Percentiles rank a stretch among this genome's conserved stretches.
phyloP scores from a whole-genome alignment of 2,797 vertebrate species.

The Takifugu ocellatus region DNA sequence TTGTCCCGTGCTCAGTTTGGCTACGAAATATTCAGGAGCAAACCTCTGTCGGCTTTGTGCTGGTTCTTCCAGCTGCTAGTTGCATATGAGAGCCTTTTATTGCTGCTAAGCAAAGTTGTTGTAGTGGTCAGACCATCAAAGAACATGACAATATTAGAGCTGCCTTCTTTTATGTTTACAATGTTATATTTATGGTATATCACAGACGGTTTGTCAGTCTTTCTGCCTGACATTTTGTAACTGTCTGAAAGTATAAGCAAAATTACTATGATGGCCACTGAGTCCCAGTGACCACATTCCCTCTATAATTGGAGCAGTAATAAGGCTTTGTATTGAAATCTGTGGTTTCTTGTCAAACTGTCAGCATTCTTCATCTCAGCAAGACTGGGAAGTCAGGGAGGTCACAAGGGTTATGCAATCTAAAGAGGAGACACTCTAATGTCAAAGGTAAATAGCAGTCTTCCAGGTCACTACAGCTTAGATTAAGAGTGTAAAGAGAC shows the following conservation, averaged over 20 bases:
- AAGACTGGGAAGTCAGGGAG: slow-evolving; percentile 11
- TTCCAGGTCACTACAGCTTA: slow-evolving; percentile 32
- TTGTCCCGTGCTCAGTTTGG: background rate
- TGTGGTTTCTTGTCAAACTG: slow-evolving; percentile 44
- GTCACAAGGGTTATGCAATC: slow-evolving; percentile 39
- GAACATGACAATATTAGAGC: background rate
- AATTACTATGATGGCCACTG: slow-evolving; percentile 11
- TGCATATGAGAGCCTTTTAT: background rate
- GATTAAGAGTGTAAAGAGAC: slow-evolving; percentile 30
- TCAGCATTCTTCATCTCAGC: slow-evolving; percentile 38
- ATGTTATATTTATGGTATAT: background rate
- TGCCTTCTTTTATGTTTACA: background rate
- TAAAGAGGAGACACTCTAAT: slow-evolving; percentile 41
- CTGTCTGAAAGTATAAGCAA: slow-evolving; percentile 7
- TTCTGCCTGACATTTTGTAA: background rate
- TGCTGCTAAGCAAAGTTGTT: background rate
- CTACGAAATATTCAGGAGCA: background rate
- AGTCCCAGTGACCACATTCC: slow-evolving; percentile 29
- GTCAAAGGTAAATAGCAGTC: slow-evolving; percentile 52
- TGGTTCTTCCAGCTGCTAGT: background rate
- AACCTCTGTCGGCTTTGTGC: background rate
- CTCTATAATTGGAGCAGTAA: slow-evolving; percentile 30
- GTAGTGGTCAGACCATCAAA: background rate
- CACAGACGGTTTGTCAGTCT: background rate
- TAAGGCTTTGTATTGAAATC: slow-evolving; percentile 38